A percentile compares a stretch with the other conserved stretches of the same genome.
Conservation (phyloP, 2,797 vertebrate species). For the Cyprinodon diabolis region DNA sequence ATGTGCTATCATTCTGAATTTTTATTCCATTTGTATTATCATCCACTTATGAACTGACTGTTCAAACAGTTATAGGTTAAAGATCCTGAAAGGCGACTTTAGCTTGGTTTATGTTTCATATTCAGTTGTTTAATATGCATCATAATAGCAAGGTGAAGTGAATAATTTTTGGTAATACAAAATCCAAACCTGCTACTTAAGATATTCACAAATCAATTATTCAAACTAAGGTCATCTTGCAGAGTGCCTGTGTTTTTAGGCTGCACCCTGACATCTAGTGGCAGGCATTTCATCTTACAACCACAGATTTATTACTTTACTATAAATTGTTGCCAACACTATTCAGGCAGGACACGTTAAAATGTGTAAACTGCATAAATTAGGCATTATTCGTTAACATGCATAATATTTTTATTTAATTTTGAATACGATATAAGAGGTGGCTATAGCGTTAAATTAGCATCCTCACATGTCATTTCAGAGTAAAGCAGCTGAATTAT, state of each 20-base stretch:
- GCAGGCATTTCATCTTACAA: constrained; percentile 27
- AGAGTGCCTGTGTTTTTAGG: neutral
- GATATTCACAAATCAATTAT: neutral
- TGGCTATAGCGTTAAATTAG: too few species aligned
- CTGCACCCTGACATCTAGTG: constrained; percentile 59
- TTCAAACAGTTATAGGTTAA: neutral
- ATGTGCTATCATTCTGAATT: too few species aligned
- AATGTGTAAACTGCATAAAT: neutral
- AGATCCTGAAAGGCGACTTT: neutral
- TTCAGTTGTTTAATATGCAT: neutral
- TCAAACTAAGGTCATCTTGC: neutral
- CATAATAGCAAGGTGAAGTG: neutral
- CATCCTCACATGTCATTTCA: too few species aligned
- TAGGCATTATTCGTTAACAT: neutral
- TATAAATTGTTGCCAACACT: too few species aligned
- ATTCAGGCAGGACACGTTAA: neutral
- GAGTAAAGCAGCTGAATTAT: too few species aligned
- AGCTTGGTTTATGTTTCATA: neutral
- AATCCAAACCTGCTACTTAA: too few species aligned
- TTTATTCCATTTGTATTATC: too few species aligned
- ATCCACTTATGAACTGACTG: too few species aligned
- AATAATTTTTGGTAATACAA: neutral
- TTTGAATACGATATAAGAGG: neutral
- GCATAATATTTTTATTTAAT: neutral
- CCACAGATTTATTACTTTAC: too few species aligned